Percentiles rank a stretch among this genome's conserved stretches.
These are phyloP conservation scores for Bovichtus diacanthus DNA, from an alignment of 2,797 vertebrate genomes.

Conservation along the genomic window DNA sequence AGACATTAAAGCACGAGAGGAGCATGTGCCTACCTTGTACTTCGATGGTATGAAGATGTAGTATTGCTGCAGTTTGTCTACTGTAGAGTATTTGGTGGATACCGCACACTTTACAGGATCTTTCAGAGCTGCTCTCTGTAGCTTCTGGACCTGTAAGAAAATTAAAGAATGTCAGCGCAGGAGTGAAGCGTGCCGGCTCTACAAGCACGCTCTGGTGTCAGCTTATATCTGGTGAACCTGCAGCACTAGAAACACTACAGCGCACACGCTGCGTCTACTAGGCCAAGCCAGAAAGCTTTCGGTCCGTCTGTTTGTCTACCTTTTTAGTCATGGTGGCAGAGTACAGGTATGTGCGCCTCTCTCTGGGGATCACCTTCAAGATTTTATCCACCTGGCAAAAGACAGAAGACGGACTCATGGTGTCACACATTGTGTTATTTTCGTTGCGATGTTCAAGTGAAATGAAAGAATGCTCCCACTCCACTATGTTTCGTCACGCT, in stretches of 20 bases:
- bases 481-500: neutral
- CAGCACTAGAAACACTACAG: neutral
- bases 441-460: neutral
- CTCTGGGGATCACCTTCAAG: constrained; percentile 96
- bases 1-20: neutral
- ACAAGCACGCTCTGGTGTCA: neutral
- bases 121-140: constrained; percentile 95
- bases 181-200: neutral
- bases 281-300: neutral
- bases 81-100: constrained; percentile 96
- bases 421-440: neutral
- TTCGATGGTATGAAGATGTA: constrained; percentile 98
- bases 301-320: constrained; percentile 81
- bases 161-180: neutral
- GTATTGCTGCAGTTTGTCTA: constrained; percentile 97
- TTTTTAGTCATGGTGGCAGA: constrained; percentile 99
- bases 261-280: neutral
- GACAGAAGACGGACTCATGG: neutral
- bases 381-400: constrained; percentile 95
- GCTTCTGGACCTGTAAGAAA: constrained; percentile 93
- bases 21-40: constrained; percentile 89
- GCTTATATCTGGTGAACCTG: neutral
- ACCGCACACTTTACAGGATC: constrained; percentile 97
- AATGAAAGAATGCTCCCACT: neutral
- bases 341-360: constrained; percentile 95